phyloP scores from a whole-genome alignment of 92 coral and sea anemone genomes.

The Porites evermanni region DNA sequence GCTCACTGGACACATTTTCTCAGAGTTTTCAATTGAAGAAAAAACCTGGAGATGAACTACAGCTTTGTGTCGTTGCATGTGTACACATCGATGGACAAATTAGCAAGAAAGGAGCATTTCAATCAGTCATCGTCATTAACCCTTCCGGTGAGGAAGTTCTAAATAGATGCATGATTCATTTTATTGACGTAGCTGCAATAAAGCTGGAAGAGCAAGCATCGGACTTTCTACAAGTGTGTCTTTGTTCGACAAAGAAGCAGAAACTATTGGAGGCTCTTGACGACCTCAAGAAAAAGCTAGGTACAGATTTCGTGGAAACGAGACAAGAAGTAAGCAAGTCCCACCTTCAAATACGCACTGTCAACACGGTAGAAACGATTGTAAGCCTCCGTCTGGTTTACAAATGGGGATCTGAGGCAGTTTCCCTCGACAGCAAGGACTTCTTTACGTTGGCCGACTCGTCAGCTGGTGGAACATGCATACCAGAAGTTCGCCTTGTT shows the following conservation, averaged over 20 bases:
- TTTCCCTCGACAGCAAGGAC: constrained; percentile 13
- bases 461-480: background rate
- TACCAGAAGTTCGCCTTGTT: background rate
- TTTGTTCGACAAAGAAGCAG: constrained; percentile 5
- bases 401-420: constrained; percentile 25
- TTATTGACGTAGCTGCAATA: background rate
- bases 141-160: background rate
- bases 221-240: background rate
- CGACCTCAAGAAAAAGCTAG: background rate
- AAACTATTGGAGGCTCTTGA: background rate
- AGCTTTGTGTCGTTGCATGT: background rate
- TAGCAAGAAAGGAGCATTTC: background rate
- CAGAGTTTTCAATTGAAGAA: constrained; percentile 1
- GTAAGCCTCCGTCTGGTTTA: constrained; percentile 1
- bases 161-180: background rate
- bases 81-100: constrained; percentile 3
- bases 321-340: background rate
- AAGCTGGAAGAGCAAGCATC: background rate
- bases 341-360: background rate
- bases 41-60: background rate
- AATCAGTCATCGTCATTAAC: background rate
- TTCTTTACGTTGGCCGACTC: constrained; percentile 12
- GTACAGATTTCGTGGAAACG: background rate
- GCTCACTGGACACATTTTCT: background rate
- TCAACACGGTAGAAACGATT: background rate